phyloP scores from a whole-genome alignment of 2,888 invertebrate species.

The Psylliodes chrysocephalus region DNA sequence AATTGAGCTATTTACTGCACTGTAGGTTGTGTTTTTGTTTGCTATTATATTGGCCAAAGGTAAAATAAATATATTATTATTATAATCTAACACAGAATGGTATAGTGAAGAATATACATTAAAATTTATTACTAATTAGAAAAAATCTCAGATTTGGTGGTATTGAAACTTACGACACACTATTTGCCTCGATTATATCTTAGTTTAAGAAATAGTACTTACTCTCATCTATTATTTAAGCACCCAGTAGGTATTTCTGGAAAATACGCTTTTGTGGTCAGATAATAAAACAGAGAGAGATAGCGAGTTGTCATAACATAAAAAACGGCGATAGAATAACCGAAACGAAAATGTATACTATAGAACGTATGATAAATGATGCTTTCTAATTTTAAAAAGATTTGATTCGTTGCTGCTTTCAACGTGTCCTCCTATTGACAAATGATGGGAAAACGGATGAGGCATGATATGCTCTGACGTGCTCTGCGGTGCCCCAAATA shows the following conservation, averaged over 20 bases:
- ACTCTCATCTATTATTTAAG: too few relatives aligned
- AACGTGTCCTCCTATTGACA: constrained; percentile 27
- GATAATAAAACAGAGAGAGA: neutral
- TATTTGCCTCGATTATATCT: too few relatives aligned
- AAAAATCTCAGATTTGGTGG: too few relatives aligned
- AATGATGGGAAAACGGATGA: constrained; percentile 25
- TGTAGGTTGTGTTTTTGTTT: too few relatives aligned
- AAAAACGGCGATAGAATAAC: constrained; percentile 2
- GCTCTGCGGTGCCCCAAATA: constrained; percentile 20
- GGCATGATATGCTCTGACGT: neutral
- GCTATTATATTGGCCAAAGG: too few relatives aligned
- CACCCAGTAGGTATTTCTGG: neutral
- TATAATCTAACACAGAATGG: too few relatives aligned
- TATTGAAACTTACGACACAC: too few relatives aligned
- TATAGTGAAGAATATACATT: too few relatives aligned
- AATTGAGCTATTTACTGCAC: too few relatives aligned
- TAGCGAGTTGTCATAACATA: neutral
- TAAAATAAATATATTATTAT: too few relatives aligned
- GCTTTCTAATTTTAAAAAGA: constrained; percentile 28
- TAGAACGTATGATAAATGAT: constrained; percentile 20
- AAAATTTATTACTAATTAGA: too few relatives aligned
- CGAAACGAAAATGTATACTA: constrained; percentile 23
- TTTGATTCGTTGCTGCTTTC: constrained; percentile 26
- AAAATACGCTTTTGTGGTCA: neutral
- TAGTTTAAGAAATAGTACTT: too few relatives aligned